These are phyloP conservation scores for Lasius platythorax DNA, from an alignment of 2,888 invertebrate species.

Conservation along the genomic window DNA sequence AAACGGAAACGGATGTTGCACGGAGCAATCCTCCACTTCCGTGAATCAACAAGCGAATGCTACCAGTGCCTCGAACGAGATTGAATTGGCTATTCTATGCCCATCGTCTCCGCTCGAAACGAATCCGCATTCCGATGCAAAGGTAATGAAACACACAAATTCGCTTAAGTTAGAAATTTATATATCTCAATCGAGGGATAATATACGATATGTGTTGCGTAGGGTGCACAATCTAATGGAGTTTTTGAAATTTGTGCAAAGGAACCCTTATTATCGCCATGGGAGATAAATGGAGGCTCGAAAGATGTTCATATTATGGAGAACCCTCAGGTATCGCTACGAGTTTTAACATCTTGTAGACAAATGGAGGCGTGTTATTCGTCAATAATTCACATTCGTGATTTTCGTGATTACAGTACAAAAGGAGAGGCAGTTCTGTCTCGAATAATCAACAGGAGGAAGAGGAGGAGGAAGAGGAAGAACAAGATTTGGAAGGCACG, in stretches of 20 bases:
- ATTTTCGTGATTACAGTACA: conserved; percentile 72
- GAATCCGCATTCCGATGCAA: conserved; percentile 87
- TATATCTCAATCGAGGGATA: conserved; percentile 10
- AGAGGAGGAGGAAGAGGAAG: conserved; percentile 69
- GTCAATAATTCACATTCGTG: conserved; percentile 4
- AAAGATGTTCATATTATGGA: conserved; percentile 89
- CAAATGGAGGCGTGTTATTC: background rate
- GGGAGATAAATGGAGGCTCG: conserved; percentile 84
- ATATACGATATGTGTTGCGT: conserved; percentile 25
- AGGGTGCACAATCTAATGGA: conserved; percentile 87
- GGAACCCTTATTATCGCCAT: conserved; percentile 84
- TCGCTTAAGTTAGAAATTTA: background rate
- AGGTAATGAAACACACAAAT: conserved; percentile 84
- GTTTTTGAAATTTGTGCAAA: conserved; percentile 86
- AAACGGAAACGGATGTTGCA: conserved; percentile 82
- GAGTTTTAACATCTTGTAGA: conserved; percentile 2
- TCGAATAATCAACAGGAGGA: conserved; percentile 64
- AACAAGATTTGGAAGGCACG: conserved; percentile 79
- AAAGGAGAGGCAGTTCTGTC: conserved; percentile 73
- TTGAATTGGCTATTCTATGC: conserved; percentile 84
- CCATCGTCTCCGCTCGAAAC: conserved; percentile 81
- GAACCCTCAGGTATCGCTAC: conserved; percentile 88
- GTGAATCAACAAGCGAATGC: conserved; percentile 77
- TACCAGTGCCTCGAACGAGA: conserved; percentile 79
- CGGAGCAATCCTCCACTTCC: conserved; percentile 80